These are phyloP conservation scores for Betta splendens DNA, from an alignment of 2,797 vertebrate species.

Conservation along the genomic window DNA sequence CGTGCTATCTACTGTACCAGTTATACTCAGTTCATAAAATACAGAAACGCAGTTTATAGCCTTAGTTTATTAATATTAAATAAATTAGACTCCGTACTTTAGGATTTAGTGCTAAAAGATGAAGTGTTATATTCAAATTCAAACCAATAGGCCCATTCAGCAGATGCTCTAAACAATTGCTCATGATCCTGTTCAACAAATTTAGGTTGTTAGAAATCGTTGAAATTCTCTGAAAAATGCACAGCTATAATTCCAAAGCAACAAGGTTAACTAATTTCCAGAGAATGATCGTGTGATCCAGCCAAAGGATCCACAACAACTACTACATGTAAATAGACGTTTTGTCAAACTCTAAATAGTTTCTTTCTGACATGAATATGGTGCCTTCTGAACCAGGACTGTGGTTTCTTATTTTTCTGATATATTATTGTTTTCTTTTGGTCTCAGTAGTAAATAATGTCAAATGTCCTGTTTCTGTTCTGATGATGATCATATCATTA, in stretches of 20 bases:
- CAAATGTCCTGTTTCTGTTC: slow-evolving; percentile 10
- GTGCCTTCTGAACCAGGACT: slow-evolving; percentile 59
- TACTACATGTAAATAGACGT: not conserved
- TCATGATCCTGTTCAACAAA: slow-evolving; percentile 2
- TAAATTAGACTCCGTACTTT: slow-evolving; percentile 7
- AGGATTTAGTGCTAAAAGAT: slow-evolving; percentile 16
- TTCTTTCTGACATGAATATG: slow-evolving; percentile 23
- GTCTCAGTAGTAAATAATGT: too few species aligned
- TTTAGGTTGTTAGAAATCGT: not conserved
- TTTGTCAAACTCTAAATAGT: not conserved
- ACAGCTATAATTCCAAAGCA: not conserved
- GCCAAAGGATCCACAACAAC: not conserved
- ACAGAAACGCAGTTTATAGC: not conserved
- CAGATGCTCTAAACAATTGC: not conserved
- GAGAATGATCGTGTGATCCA: not conserved
- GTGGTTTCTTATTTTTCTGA: slow-evolving; percentile 25
- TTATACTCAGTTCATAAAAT: slow-evolving; percentile 13
- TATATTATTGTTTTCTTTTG: slow-evolving; percentile 19
- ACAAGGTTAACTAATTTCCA: not conserved
- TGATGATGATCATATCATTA: too few species aligned
- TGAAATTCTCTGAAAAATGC: not conserved
- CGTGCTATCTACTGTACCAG: slow-evolving; percentile 12
- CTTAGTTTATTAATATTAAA: too few species aligned
- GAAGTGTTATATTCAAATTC: slow-evolving; percentile 18
- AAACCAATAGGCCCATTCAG: not conserved